A percentile compares a stretch with the other conserved stretches of the same genome.
Evolutionary conservation across 2,888 invertebrate genomes (phyloP).

Genomic region (Polyploca ridens): DNA sequence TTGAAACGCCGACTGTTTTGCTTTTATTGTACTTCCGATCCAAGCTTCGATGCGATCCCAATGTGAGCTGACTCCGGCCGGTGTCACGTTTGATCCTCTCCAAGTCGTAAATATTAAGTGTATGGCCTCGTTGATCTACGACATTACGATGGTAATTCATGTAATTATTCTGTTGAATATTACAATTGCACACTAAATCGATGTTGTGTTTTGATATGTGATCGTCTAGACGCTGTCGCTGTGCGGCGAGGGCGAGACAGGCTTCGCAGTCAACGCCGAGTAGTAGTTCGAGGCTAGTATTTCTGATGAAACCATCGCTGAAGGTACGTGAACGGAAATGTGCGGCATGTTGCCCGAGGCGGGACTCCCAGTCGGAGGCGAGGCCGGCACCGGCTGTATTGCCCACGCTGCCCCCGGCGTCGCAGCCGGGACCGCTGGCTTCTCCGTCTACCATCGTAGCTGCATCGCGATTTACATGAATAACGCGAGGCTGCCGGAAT

Average conservation of each 20-base stretch:
- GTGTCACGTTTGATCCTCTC: slow-evolving; percentile 76
- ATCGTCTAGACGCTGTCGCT: slow-evolving; percentile 69
- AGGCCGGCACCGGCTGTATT: slow-evolving; percentile 32
- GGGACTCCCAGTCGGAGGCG: slow-evolving; percentile 60
- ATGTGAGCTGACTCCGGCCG: slow-evolving; percentile 60
- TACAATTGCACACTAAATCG: slow-evolving; percentile 79
- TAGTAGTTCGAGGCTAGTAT: slow-evolving; percentile 78
- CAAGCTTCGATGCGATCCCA: slow-evolving; percentile 76
- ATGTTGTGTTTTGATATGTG: slow-evolving; percentile 73
- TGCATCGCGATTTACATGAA: slow-evolving; percentile 80
- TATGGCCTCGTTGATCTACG: slow-evolving; percentile 68
- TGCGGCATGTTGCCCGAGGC: slow-evolving; percentile 57
- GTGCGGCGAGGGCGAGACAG: slow-evolving; percentile 75
- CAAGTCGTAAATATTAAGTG: slow-evolving; percentile 75
- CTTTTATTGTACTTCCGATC: slow-evolving; percentile 78
- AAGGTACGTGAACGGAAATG: slow-evolving; percentile 80
- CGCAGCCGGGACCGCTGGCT: slow-evolving; percentile 40
- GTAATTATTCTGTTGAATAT: slow-evolving; percentile 75
- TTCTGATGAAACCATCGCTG: slow-evolving; percentile 80
- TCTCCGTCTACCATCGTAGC: slow-evolving; percentile 79
- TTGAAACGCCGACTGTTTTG: slow-evolving; percentile 77
- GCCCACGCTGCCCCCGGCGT: slow-evolving; percentile 26
- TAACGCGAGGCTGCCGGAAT: slow-evolving; percentile 77
- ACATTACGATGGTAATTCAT: slow-evolving; percentile 68
- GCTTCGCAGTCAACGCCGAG: slow-evolving; percentile 82